phyloP scores from a whole-genome alignment of 2,797 vertebrate species.

The Halcyon badia region DNA sequence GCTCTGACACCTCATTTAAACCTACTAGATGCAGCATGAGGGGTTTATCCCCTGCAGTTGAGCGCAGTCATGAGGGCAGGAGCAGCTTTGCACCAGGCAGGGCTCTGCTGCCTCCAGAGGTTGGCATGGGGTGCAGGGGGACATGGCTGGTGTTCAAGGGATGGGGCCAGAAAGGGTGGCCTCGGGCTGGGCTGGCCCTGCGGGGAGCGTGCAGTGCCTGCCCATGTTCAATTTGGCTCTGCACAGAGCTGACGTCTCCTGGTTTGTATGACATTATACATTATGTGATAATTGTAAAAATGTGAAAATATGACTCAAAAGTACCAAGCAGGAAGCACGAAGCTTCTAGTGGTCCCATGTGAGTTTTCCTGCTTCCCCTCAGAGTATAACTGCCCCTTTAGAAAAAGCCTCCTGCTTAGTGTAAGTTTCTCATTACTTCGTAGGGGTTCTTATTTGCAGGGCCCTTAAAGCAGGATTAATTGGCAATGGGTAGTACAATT shows the following conservation, averaged over 20 bases:
- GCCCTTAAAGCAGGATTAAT: conserved; percentile 31
- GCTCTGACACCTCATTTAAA: neutral
- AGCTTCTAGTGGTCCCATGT: neutral
- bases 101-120: neutral
- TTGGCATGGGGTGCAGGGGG: neutral
- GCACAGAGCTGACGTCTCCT: conserved; percentile 8
- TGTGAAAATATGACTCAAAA: conserved; percentile 19
- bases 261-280: neutral
- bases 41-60: neutral
- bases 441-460: conserved; percentile 24
- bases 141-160: neutral
- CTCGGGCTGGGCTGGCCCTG: neutral
- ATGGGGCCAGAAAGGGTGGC: neutral
- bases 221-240: neutral
- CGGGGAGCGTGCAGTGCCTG: neutral
- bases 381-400: neutral
- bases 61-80: neutral
- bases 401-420: conserved; percentile 12
- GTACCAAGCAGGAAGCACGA: neutral
- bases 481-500: conserved; percentile 49
- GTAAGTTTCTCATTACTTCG: conserved; percentile 28
- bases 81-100: neutral
- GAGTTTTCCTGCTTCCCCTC: neutral
- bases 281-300: conserved; percentile 56
- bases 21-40: neutral